phyloP scores from a whole-genome alignment of 2,888 invertebrate species.

The Acanthosoma haemorrhoidale region DNA sequence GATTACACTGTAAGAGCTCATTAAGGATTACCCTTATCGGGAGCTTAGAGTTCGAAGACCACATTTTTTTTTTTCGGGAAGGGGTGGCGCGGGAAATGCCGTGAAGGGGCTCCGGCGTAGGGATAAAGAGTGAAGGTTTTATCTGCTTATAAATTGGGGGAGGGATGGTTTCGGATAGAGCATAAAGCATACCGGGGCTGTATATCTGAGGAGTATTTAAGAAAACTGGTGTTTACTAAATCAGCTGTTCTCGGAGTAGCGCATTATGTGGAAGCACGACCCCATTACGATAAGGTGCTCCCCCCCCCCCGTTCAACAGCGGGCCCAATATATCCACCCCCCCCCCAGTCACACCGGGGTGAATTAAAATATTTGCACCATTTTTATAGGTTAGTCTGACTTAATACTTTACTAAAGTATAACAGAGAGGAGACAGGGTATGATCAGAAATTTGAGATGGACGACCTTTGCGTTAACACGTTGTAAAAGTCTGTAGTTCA shows the following conservation, averaged over 20 bases:
- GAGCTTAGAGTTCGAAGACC: too few relatives aligned
- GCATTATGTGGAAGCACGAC: slow-evolving; percentile 23
- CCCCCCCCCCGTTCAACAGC: background rate
- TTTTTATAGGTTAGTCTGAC: background rate
- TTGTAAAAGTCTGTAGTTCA: too few relatives aligned
- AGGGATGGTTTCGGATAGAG: background rate
- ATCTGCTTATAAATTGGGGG: slow-evolving; percentile 18
- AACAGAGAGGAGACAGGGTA: too few relatives aligned
- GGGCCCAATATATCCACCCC: background rate
- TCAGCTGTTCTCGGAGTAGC: slow-evolving; percentile 13
- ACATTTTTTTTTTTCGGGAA: background rate
- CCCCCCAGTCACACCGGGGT: background rate
- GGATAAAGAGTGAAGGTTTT: slow-evolving; percentile 14
- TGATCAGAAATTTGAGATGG: too few relatives aligned
- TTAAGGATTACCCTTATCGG: slow-evolving; percentile 7
- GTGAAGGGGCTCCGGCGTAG: background rate
- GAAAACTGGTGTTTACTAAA: slow-evolving; percentile 28
- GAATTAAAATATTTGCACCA: slow-evolving; percentile 25
- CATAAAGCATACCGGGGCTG: slow-evolving; percentile 11
- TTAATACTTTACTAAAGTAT: too few relatives aligned
- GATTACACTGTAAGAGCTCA: background rate
- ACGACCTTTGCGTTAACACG: too few relatives aligned
- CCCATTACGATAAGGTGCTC: slow-evolving; percentile 25
- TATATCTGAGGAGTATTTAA: slow-evolving; percentile 23
- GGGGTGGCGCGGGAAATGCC: background rate